Conservation (phyloP, 2,113 vertebrate species). For the Caretta caretta region DNA sequence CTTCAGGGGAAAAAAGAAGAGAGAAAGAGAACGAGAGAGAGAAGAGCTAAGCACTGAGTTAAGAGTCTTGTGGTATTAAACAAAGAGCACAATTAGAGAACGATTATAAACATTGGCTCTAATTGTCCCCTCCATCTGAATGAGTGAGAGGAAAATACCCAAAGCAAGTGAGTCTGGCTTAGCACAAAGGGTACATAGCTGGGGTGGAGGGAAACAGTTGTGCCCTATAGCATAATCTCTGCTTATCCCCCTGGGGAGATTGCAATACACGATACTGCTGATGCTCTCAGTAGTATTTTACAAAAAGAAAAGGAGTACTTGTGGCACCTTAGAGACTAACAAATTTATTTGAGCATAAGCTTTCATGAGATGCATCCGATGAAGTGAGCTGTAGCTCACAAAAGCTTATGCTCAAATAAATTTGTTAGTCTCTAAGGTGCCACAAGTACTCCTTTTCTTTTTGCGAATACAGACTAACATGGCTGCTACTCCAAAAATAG, state of each 20-base stretch:
- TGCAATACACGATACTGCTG: background rate
- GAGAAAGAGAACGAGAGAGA: rapidly evolving
- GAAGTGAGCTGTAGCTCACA: no score
- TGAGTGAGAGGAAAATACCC: background rate
- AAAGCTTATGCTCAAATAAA: no score
- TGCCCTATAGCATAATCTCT: background rate
- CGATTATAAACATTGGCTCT: background rate
- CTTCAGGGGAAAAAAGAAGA: background rate
- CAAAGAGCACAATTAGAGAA: background rate
- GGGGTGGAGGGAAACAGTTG: background rate
- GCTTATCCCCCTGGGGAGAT: background rate
- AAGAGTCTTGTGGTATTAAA: background rate
- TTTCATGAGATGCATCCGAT: no score
- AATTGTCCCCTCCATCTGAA: background rate
- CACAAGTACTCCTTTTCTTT: no score
- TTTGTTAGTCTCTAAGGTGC: no score
- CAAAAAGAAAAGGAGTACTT: no score
- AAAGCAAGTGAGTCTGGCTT: background rate
- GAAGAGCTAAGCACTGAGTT: constrained; percentile 13
- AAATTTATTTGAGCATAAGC: no score
- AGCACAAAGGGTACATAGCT: background rate
- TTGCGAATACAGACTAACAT: no score
- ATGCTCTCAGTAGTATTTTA: background rate
- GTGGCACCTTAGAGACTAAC: no score
- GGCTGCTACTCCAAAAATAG: background rate